Evolutionary conservation across 2,113 vertebrate genomes (phyloP), one percentile per base, ranked within the genome.

Genomic region (Trematomus loennbergii): DNA sequence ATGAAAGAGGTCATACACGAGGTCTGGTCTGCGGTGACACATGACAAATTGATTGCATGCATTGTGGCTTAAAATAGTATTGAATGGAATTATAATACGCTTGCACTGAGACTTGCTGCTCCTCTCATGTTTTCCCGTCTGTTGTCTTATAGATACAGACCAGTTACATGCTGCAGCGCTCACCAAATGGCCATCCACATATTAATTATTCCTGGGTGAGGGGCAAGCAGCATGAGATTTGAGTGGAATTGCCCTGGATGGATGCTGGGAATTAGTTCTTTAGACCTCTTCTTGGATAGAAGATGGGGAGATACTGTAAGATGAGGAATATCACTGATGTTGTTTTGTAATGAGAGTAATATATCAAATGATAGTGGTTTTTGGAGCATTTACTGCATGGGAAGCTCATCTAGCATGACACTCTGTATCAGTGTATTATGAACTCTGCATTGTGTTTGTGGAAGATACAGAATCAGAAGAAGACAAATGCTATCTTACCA

Each of bases 41-140:
- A 81, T 86, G 79, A 90, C 84, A 92, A 91, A 91, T 84, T 82
- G 65, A 76, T 83, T n/a, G 48, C 68, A 73, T 69, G 78, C 50
- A 67, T 4, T 49, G 75, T 66, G 77, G 33, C 12, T 83, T 79
- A 65, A 90, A 88, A 88, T 88, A 88, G 79, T 20, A 0, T 79
- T 70, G 58, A 65, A 77, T 63, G 53, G 33, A 85, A 78, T 67
- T 58, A 20, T 62, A 66, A 87, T 40, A 69, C 77, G 82, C 57
- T 63, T 74, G 16, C 62, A 20, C 15, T 2, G 68, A 57, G 80
- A 79, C 58, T 52, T 9, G 2, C 11, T 57, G 60, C 52, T 62
- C 36, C 48, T 75, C 43, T 83, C 1, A 22, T 50, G 59, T 75
- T 68, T 78, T 70, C 17, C 75, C 66, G 79, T 90, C 81, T 88